Percentiles rank a stretch among this genome's conserved stretches.
Evolutionary conservation across 2,888 invertebrate genomes (phyloP).

Genomic region (Drosophila mercatorum): DNA sequence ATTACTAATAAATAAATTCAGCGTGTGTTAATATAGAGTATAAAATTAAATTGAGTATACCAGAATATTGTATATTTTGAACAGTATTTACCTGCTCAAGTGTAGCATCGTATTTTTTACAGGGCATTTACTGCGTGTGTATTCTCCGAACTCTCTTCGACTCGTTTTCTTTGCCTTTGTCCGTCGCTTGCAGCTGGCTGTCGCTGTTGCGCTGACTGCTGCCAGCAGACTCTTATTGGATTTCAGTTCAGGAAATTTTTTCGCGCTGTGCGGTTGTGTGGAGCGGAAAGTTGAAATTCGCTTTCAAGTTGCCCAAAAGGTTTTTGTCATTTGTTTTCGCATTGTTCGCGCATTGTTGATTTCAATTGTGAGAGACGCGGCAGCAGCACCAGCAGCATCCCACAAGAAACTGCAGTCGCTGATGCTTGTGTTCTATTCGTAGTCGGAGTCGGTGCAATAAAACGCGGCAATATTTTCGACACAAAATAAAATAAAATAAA

Average conservation of each 20-base stretch:
- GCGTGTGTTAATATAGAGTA: no score
- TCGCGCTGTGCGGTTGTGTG: constrained; percentile 75
- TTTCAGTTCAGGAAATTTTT: constrained; percentile 68
- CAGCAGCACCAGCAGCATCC: constrained; percentile 45
- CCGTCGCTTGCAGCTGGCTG: constrained; percentile 33
- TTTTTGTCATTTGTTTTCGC: constrained; percentile 56
- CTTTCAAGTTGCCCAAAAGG: constrained; percentile 67
- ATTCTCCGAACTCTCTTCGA: background rate
- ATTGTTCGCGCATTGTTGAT: constrained; percentile 59
- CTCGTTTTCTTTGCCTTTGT: constrained; percentile 50
- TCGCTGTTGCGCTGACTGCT: constrained; percentile 38
- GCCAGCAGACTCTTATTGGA: constrained; percentile 52
- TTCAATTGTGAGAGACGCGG: constrained; percentile 58
- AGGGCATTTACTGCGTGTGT: constrained; percentile 18
- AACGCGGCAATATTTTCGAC: constrained; percentile 35
- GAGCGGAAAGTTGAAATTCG: constrained; percentile 68
- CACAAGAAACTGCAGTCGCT: constrained; percentile 44
- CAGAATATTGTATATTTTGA: background rate
- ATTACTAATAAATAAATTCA: background rate
- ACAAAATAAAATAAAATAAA: constrained; percentile 10
- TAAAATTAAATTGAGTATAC: background rate
- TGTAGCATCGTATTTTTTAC: background rate
- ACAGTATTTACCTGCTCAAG: no score
- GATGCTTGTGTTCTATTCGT: constrained; percentile 42
- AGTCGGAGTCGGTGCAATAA: constrained; percentile 44